Evolutionary conservation across 2,797 vertebrate genomes (phyloP).

Genomic region (Epinephelus malabaricus): DNA sequence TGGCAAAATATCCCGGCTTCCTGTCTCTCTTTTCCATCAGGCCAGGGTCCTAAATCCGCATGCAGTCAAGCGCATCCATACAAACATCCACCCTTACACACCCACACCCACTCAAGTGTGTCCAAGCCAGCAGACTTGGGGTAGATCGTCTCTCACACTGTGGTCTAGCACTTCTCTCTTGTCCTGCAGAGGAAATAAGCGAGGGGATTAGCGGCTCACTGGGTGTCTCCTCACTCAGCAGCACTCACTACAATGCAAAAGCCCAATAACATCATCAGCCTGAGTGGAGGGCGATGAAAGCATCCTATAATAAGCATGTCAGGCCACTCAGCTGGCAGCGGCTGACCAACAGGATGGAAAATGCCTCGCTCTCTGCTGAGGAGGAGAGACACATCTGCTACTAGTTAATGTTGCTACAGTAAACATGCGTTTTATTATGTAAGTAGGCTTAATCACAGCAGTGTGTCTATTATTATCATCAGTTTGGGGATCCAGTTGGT

Average conservation of each 20-base stretch:
- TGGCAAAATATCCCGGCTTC: conserved; percentile 87
- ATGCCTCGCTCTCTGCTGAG: conserved; percentile 13
- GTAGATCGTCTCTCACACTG: conserved; percentile 50
- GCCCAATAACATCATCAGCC: conserved; percentile 40
- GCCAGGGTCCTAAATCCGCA: conserved; percentile 64
- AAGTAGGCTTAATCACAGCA: not conserved
- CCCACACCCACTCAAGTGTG: conserved; percentile 23
- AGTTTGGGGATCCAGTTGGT: not conserved
- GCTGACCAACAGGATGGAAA: conserved; percentile 38
- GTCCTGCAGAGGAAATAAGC: conserved; percentile 58
- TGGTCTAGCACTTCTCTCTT: conserved; percentile 37
- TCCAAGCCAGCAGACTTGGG: conserved; percentile 52
- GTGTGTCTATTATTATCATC: conserved; percentile 23
- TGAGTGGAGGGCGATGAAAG: conserved; percentile 61
- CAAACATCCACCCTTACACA: conserved; percentile 47
- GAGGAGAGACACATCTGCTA: conserved; percentile 43
- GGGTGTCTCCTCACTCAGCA: conserved; percentile 45
- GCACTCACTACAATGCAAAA: conserved; percentile 33
- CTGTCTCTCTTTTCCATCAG: conserved; percentile 87
- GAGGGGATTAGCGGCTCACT: conserved; percentile 41
- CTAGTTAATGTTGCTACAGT: conserved; percentile 19
- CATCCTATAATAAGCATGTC: conserved; percentile 45
- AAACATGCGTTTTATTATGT: conserved; percentile 36
- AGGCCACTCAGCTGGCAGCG: conserved; percentile 56
- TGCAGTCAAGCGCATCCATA: conserved; percentile 54